Evolutionary conservation across 2,888 invertebrate genomes (phyloP), one percentile per base, ranked within the genome.

Genomic region (Gymnocheta viridis): DNA sequence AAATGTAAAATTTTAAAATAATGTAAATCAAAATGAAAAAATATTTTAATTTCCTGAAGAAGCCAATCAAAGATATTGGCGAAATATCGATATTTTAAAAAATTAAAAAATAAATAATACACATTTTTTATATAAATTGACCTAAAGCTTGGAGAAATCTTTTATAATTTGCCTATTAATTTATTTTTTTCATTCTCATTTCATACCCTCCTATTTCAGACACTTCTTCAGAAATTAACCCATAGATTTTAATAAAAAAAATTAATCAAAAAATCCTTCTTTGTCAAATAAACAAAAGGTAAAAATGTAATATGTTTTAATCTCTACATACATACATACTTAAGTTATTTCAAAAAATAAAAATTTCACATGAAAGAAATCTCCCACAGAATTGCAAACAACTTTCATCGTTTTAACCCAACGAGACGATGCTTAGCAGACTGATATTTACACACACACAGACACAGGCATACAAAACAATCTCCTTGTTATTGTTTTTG

Each of bases 351-450:
- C 54, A 41, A 67, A 51, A 58, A 27, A 56, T 9, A 27, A 47
- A 47, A 27, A 62, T 64, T 64, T 82, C 73, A 54, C 62, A 74
- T 70, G 72, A 66, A 73, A 70, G 76, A 83, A 80, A 72, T 83
- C 83, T 83, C 80, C 76, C 79, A 83, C 83, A 80, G 80, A 76
- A 80, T 80, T 72, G 58, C 56, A 83, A 80, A 79, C 79, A 70
- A 83, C 83, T 83, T 83, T 83, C 83, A 73, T 82, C 82, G 67
- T 67, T 67, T 60, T 54, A 35, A 38, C 62, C 54, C 58, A 81
- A 76, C 74, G 38, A 74, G 69, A 70, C 69, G 27, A 6, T 29
- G 67, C 64, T 24, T 47, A 27, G 56, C 51, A 41, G 0, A 24
- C 35, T 41, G 3, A 41, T 2, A 41, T 10, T 19, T 24, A 47